These are phyloP conservation scores for Elgaria multicarinata DNA, from an alignment of 2,113 vertebrate species.

Conservation along the genomic window DNA sequence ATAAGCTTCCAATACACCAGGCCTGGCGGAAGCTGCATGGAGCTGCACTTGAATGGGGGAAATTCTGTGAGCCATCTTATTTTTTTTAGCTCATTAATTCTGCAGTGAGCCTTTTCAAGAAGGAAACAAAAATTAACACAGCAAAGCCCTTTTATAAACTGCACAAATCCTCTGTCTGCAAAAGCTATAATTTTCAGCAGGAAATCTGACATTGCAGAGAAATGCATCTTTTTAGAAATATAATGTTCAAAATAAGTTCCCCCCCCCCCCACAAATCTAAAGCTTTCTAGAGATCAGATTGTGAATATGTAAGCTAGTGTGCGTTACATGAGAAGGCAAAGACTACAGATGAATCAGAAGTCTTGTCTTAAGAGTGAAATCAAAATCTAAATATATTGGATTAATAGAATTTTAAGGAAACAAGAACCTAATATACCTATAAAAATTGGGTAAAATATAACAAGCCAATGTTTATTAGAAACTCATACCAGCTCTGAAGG, in stretches of 20 bases:
- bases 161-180: conserved; percentile 16
- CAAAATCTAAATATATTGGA: not conserved
- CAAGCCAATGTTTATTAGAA: not conserved
- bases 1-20: conserved; percentile 54
- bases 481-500: conserved; percentile 9
- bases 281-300: conserved; percentile 27
- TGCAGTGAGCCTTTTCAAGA: conserved; percentile 2
- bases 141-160: conserved; percentile 37
- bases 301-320: not conserved
- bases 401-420: not conserved
- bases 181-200: not conserved
- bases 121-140: conserved; percentile 41
- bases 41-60: conserved; percentile 48
- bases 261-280: conserved; percentile 1
- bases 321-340: conserved; percentile 9
- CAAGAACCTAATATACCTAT: not conserved
- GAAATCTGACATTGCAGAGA: not conserved
- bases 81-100: conserved; percentile 46
- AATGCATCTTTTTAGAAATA: conserved; percentile 15
- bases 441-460: not conserved
- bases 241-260: conserved; percentile 29
- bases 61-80: conserved; percentile 29
- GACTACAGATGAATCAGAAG: conserved; percentile 11
- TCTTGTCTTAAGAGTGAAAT: conserved; percentile 10
- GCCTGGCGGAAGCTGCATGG: conserved; percentile 48